phyloP scores from a whole-genome alignment of 2,888 invertebrate genomes.

The Macrophya annulata region DNA sequence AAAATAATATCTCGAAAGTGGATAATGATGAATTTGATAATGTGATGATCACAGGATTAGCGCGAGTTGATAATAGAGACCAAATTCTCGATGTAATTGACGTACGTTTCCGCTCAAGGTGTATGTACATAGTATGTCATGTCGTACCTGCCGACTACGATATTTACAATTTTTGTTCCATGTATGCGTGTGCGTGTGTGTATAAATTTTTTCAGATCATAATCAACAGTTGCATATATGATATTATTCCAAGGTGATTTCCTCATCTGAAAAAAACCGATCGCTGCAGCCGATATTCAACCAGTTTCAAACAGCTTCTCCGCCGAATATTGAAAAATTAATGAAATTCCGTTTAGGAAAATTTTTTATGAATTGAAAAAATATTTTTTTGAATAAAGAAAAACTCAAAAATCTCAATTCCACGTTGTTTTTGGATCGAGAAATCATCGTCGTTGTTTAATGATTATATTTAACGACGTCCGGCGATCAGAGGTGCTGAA shows the following conservation, averaged over 20 bases:
- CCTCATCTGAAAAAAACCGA: not conserved
- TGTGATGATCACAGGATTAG: not conserved
- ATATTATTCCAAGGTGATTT: not conserved
- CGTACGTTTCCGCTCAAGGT: not conserved
- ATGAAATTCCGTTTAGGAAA: not conserved
- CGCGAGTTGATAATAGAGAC: conserved; percentile 21
- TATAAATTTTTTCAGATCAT: not conserved
- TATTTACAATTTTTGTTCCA: not conserved
- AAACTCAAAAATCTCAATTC: not conserved
- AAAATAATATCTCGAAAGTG: not conserved
- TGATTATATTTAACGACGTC: conserved; percentile 66
- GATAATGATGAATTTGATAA: not conserved
- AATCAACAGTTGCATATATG: not conserved
- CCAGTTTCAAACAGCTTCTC: not conserved
- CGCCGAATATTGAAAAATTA: not conserved
- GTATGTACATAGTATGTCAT: not conserved
- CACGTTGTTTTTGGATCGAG: not conserved
- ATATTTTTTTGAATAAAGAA: not conserved
- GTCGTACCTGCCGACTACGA: not conserved
- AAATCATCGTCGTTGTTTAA: not conserved
- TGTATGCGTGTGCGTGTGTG: not conserved
- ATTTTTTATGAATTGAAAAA: not conserved
- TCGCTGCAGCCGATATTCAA: not conserved
- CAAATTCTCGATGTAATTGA: conserved; percentile 27
- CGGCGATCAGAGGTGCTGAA: conserved; percentile 67